These are phyloP conservation scores for Eidolon helvum DNA, from an alignment of 2,113 vertebrate species.

Conservation along the genomic window DNA sequence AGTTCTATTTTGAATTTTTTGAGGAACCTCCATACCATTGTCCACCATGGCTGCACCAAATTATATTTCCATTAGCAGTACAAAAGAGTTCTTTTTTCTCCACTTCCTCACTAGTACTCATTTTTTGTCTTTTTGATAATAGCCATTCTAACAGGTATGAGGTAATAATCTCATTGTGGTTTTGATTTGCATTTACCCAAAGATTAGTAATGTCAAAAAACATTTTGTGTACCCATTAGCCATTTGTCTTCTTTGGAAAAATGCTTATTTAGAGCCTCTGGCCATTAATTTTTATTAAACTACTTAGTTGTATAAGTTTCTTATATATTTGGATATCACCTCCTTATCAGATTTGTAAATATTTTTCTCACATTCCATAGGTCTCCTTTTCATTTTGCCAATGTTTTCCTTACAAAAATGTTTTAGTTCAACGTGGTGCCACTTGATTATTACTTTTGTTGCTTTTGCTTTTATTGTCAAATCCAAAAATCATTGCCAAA, in stretches of 20 bases:
- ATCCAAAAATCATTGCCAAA: background rate
- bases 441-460: background rate
- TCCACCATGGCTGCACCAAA: background rate
- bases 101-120: background rate
- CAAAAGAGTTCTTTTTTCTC: background rate
- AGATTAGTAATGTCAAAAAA: background rate
- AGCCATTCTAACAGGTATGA: background rate
- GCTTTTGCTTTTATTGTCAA: background rate
- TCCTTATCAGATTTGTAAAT: background rate
- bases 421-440: background rate
- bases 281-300: background rate
- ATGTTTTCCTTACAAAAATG: background rate
- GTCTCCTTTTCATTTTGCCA: background rate
- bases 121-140: background rate
- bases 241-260: background rate
- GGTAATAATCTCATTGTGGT: background rate
- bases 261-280: background rate
- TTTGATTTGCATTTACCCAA: background rate
- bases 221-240: background rate
- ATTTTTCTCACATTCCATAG: background rate
- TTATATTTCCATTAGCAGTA: background rate
- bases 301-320: background rate
- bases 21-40: background rate
- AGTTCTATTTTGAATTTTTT: background rate
- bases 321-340: background rate